Percentiles rank a stretch among this genome's conserved stretches.
Evolutionary conservation across 2,113 vertebrate species (phyloP).

Genomic region (Nesogale talazaci): DNA sequence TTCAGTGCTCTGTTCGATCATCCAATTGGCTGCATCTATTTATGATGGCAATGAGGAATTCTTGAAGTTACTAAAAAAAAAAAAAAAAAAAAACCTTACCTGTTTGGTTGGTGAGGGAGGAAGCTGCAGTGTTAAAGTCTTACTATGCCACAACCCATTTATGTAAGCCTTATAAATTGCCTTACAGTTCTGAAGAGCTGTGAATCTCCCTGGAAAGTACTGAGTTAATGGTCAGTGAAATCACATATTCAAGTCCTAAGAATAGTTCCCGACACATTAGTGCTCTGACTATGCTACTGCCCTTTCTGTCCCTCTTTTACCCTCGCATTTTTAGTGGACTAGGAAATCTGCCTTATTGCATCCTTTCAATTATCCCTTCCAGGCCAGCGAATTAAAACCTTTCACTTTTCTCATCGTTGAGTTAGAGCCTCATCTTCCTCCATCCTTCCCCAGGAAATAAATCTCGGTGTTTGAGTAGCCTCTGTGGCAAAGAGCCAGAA

Average conservation of each 20-base stretch:
- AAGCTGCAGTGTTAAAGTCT: constrained; percentile 21
- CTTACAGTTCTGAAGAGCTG: constrained; percentile 41
- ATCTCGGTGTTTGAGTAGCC: not conserved
- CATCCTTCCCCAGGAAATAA: not conserved
- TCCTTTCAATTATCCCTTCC: constrained; percentile 36
- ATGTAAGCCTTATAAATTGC: not conserved
- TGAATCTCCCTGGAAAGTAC: constrained; percentile 28
- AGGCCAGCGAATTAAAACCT: constrained; percentile 43
- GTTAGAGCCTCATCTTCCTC: constrained; percentile 24
- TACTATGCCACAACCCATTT: constrained; percentile 43
- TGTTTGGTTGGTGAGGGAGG: constrained; percentile 34
- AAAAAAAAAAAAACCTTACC: constrained; percentile 48
- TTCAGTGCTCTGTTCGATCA: not conserved
- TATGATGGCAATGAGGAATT: constrained; percentile 16
- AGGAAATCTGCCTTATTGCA: constrained; percentile 24
- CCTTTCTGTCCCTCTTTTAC: not conserved
- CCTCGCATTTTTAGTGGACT: constrained; percentile 49
- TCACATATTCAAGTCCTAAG: constrained; percentile 6
- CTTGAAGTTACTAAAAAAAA: not conserved
- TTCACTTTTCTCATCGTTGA: constrained; percentile 43
- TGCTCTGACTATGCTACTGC: not conserved
- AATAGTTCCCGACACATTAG: constrained; percentile 21
- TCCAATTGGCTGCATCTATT: not conserved
- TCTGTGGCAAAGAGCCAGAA: not conserved
- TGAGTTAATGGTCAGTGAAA: constrained; percentile 43